Evolutionary conservation across 2,888 invertebrate species (phyloP), one percentile per base, ranked within the genome.

Genomic region (Eilema depressum): DNA sequence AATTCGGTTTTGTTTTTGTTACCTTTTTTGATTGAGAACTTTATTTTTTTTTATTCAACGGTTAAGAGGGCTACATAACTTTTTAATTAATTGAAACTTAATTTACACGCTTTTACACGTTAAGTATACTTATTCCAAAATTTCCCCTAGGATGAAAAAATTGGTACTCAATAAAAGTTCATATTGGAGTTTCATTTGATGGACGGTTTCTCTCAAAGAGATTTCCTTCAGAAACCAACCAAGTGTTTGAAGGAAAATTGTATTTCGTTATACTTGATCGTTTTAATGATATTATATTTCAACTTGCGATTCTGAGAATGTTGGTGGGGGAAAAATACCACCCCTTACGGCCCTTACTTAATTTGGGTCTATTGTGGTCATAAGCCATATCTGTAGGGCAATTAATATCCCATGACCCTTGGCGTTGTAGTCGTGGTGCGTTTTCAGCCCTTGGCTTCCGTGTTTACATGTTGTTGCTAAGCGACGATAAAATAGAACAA

Each of bases 381-480:
- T 41, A 41, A 41, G 41, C 4, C 17, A 41, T 41, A 41, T 17
- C 41, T 41, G 17, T 4, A 11, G 3, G 20, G 20, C 7, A 20
- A 47, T 47, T 20, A 4, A 53, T 53, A 10, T 20, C 2, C n/a
- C 53, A 10, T n/a, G n/a, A 5, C 8, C n/a, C 53, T n/a, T n/a
- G n/a, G 4, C 8, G 20, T 53, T 53, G 20, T 20, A 47, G 7
- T 41, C 17, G n/a, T 53, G 20, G 47, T 20, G 20, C 10, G 53
- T n/a, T 53, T 47, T n/a, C 53, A 53, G n/a, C 20, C 53, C 8
- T n/a, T 5, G 53, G 2, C 1, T 53, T 53, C 47, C 3, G 53
- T 63, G 57, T 68, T 57, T 23, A 63, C 10, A 41, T 17, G 23
- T 37, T 57, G 37, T 63, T 61, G 62, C 61, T 66, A 37, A 23